A percentile compares a stretch with the other conserved stretches of the same genome.
Conservation (phyloP, 2,113 vertebrate genomes). For the chimpanzee (Pan troglodytes) region DNA sequence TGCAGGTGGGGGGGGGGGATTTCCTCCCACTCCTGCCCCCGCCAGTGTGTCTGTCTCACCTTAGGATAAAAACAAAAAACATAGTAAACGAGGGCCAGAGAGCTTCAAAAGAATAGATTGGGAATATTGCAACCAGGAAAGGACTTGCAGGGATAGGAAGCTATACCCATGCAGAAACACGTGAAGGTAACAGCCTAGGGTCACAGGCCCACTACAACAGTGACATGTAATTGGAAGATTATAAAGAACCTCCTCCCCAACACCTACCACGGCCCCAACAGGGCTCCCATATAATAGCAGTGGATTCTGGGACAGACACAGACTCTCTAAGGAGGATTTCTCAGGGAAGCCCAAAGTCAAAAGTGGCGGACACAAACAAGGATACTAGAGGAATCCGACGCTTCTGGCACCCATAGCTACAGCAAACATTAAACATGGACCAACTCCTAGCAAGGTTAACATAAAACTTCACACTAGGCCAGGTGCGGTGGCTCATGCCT, state of each 20-base stretch:
- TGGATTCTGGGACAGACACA: neutral
- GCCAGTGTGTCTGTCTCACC: no score
- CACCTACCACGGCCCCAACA: accelerated
- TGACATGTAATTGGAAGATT: neutral
- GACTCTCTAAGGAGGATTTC: neutral
- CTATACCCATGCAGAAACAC: neutral
- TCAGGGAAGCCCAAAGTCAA: neutral
- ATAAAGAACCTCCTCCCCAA: neutral
- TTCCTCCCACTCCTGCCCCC: neutral
- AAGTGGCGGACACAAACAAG: neutral
- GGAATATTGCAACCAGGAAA: accelerated
- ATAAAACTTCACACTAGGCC: neutral
- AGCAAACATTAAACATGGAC: neutral
- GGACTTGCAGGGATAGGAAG: neutral
- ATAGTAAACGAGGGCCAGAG: neutral
- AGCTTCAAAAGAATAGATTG: neutral
- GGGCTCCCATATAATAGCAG: accelerated
- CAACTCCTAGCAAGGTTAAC: neutral
- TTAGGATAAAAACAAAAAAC: neutral
- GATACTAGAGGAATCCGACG: neutral
- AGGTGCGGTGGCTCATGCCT: accelerated
- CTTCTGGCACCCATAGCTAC: accelerated
- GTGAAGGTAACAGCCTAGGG: neutral
- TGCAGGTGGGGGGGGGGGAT: no score
- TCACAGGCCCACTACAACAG: no score